A percentile compares a stretch with the other conserved stretches of the same genome.
Conservation (phyloP, 2,888 invertebrate genomes). For the Frankliniella intonsa region DNA sequence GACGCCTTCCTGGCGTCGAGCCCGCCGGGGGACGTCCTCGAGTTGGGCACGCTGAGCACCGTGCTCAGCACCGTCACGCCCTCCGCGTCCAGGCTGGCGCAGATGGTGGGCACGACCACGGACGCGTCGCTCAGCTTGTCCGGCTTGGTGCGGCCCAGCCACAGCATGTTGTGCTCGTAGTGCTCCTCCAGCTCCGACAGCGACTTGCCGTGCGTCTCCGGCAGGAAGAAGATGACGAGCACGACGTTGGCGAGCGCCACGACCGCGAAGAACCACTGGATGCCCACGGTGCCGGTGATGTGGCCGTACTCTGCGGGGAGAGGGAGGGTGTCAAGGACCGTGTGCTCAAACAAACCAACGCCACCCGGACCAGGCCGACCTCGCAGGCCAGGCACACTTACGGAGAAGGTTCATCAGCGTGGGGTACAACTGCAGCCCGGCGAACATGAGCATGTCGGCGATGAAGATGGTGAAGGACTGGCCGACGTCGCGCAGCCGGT, state of each 20-base stretch:
- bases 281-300: background rate
- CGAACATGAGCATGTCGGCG: constrained; percentile 10
- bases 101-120: background rate
- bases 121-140: background rate
- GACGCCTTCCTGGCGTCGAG: background rate
- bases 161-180: constrained; percentile 2
- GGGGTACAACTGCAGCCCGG: constrained; percentile 10
- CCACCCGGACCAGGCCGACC: background rate
- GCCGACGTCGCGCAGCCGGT: constrained; percentile 18
- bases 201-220: constrained; percentile 67
- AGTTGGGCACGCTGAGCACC: too few species aligned
- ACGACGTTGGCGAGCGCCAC: constrained; percentile 37
- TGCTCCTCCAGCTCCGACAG: constrained; percentile 57
- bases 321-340: background rate
- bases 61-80: too few species aligned
- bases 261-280: constrained; percentile 15
- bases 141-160: background rate
- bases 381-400: background rate
- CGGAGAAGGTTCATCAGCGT: background rate
- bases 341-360: background rate
- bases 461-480: constrained; percentile 9
- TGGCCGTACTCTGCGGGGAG: background rate
- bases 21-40: background rate
- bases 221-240: constrained; percentile 54
- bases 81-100: background rate